Conservation (phyloP, 2,113 vertebrate species). For the Acrocephalus arundinaceus region DNA sequence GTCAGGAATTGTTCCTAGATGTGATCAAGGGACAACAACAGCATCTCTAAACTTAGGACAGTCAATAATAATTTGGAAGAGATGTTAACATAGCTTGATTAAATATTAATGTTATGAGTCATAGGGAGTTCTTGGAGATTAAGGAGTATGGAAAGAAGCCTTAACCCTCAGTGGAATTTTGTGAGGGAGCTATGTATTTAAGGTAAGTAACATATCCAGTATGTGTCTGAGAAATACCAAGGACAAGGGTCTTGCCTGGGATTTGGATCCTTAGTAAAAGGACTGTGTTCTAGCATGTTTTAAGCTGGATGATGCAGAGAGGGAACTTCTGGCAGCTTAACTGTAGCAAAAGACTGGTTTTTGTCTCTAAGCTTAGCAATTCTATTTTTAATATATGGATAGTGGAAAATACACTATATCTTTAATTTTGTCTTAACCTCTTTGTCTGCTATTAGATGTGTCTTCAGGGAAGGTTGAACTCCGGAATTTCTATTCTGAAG, state of each 20-base stretch:
- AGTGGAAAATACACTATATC: background rate
- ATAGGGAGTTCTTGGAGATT: background rate
- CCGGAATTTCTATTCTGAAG: background rate
- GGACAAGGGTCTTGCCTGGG: background rate
- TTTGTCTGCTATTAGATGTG: background rate
- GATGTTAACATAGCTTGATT: slow-evolving; percentile 33
- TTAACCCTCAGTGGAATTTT: background rate
- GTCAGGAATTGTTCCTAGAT: background rate
- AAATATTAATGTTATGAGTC: slow-evolving; percentile 50
- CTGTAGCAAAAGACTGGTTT: background rate
- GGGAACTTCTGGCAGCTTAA: background rate
- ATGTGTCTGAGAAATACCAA: background rate
- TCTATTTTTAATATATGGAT: background rate
- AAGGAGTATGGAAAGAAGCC: background rate
- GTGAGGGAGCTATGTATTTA: background rate
- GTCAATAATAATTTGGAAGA: slow-evolving; percentile 34
- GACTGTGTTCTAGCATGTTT: background rate
- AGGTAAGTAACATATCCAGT: background rate
- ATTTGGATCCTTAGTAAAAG: background rate
- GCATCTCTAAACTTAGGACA: slow-evolving; percentile 12
- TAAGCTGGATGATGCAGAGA: background rate
- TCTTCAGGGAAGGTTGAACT: background rate
- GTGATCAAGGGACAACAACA: slow-evolving; percentile 11
- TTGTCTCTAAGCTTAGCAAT: slow-evolving; percentile 14
- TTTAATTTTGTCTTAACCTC: slow-evolving; percentile 18